Conservation (phyloP, 2,888 invertebrate genomes). For the Limnephilus lunatus region DNA sequence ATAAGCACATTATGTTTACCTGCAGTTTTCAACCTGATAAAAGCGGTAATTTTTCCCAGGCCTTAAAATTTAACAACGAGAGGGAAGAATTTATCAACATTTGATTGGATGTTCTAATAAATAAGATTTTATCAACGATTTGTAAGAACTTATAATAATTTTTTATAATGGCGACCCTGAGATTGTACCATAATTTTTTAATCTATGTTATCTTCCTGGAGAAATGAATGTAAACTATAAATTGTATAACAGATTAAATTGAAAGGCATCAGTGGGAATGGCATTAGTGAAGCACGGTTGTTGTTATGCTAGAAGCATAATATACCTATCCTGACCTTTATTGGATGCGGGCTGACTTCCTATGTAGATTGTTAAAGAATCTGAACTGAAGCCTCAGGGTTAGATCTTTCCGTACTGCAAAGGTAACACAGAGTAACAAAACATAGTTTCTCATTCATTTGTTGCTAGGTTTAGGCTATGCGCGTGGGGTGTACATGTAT, state of each 20-base stretch:
- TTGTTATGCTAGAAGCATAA: constrained; percentile 62
- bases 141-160: constrained; percentile 31
- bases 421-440: constrained; percentile 74
- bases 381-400: constrained; percentile 96
- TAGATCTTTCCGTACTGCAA: constrained; percentile 97
- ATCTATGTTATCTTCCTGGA: background rate
- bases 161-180: background rate
- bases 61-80: constrained; percentile 50
- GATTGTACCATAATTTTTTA: background rate
- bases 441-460: constrained; percentile 55
- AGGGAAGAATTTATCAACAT: background rate
- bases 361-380: constrained; percentile 95
- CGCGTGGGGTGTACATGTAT: background rate
- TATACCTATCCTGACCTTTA: constrained; percentile 74
- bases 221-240: background rate
- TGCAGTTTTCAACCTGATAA: constrained; percentile 37
- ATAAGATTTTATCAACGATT: background rate
- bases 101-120: background rate
- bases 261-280: constrained; percentile 62
- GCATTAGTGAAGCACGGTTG: constrained; percentile 63
- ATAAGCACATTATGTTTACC: constrained; percentile 40
- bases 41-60: constrained; percentile 50
- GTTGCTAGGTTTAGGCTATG: constrained; percentile 31
- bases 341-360: constrained; percentile 91
- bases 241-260: constrained; percentile 59